Percentiles rank a stretch among this genome's conserved stretches.
Conservation (phyloP, 2,888 invertebrate genomes). For the Microplitis manilae region DNA sequence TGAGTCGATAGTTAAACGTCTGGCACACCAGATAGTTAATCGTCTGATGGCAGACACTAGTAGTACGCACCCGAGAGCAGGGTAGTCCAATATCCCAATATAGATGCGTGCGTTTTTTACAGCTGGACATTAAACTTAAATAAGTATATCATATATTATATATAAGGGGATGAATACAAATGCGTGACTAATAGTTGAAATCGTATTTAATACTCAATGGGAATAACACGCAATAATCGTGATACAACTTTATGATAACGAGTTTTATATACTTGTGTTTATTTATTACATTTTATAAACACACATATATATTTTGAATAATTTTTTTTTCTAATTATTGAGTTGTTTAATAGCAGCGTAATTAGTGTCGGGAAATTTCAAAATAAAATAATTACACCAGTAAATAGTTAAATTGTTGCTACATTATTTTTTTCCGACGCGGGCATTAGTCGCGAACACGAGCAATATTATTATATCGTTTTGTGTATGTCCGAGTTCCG, state of each 20-base stretch:
- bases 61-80: no score
- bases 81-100: conserved; percentile 32
- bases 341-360: neutral
- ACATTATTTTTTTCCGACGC: no score
- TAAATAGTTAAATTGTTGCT: no score
- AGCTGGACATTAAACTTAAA: conserved; percentile 36
- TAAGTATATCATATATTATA: conserved; percentile 9
- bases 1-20: no score
- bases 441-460: no score
- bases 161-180: conserved; percentile 37
- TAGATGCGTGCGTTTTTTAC: conserved; percentile 29
- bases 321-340: neutral
- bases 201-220: conserved; percentile 66
- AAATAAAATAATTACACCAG: no score
- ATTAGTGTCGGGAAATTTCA: neutral
- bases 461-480: no score
- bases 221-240: conserved; percentile 62
- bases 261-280: neutral
- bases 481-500: no score
- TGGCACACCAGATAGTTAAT: conserved; percentile 8
- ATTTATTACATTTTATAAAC: neutral
- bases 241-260: conserved; percentile 51
- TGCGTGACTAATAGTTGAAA: conserved; percentile 51
- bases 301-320: neutral
- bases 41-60: conserved; percentile 8